Conservation (phyloP, 2,888 invertebrate species). For the Campoplex nolae region DNA sequence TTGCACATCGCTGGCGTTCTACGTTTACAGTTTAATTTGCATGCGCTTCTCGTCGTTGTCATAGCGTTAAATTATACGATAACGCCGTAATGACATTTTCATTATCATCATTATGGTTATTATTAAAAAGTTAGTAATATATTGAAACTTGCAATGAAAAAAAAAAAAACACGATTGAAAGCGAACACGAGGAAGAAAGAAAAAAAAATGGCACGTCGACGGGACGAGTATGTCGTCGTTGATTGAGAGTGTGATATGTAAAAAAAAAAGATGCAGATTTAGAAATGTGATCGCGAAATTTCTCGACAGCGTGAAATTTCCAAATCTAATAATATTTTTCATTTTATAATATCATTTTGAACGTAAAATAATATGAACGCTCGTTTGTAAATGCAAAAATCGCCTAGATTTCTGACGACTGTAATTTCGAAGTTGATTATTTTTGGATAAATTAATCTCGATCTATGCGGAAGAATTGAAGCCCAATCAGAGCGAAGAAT, state of each 20-base stretch:
- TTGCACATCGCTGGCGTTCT: conserved; percentile 72
- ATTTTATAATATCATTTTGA: not conserved
- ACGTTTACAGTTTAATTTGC: conserved; percentile 74
- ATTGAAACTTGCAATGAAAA: conserved; percentile 60
- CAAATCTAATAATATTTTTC: not conserved
- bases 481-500: not conserved
- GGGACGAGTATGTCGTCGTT: conserved; percentile 68
- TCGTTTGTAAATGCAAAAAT: not conserved
- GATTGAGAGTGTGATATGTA: conserved; percentile 22
- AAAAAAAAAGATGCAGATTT: not conserved
- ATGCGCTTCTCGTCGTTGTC: conserved; percentile 75
- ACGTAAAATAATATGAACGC: not conserved
- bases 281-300: not conserved
- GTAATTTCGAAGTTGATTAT: not conserved
- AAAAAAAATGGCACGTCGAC: conserved; percentile 70
- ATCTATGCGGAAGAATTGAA: not conserved
- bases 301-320: not conserved
- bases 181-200: conserved; percentile 62
- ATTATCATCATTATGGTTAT: conserved; percentile 59
- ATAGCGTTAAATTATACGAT: conserved; percentile 72
- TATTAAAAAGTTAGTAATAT: conserved; percentile 71
- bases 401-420: no score
- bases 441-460: not conserved
- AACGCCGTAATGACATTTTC: conserved; percentile 68
- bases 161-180: conserved; percentile 43